phyloP scores from a whole-genome alignment of 2,797 vertebrate genomes.

The Hydrocynus forskahlii region DNA sequence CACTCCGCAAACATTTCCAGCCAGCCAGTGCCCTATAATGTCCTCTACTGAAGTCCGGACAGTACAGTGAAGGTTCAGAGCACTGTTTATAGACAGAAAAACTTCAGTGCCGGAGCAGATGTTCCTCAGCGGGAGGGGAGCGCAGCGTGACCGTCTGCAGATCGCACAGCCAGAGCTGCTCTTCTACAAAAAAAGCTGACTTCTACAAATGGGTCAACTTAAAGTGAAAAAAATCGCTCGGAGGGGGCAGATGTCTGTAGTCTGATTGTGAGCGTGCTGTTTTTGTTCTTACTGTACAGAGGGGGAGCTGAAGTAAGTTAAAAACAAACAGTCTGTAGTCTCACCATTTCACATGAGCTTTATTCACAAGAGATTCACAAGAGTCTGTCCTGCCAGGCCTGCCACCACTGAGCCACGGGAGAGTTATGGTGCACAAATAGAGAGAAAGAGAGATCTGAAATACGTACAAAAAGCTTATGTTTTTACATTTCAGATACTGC shows the following conservation, averaged over 20 bases:
- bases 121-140: constrained; percentile 34
- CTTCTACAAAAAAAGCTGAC: background rate
- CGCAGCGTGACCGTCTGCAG: constrained; percentile 34
- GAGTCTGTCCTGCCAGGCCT: background rate
- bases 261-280: background rate
- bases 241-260: background rate
- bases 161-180: constrained; percentile 22
- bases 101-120: constrained; percentile 36
- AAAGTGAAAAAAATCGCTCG: background rate
- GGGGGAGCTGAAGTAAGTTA: constrained; percentile 10
- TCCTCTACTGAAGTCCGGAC: background rate
- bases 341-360: background rate
- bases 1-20: constrained; percentile 31
- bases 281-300: constrained; percentile 11
- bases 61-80: constrained; percentile 18
- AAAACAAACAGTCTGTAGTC: background rate
- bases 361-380: constrained; percentile 8
- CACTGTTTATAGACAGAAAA: constrained; percentile 22
- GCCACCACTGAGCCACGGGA: background rate
- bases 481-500: background rate
- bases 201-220: constrained; percentile 18
- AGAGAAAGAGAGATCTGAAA: background rate
- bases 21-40: background rate
- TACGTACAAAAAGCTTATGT: background rate
- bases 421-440: background rate